phyloP scores from a whole-genome alignment of 2,113 vertebrate genomes.

The Neogale vison region DNA sequence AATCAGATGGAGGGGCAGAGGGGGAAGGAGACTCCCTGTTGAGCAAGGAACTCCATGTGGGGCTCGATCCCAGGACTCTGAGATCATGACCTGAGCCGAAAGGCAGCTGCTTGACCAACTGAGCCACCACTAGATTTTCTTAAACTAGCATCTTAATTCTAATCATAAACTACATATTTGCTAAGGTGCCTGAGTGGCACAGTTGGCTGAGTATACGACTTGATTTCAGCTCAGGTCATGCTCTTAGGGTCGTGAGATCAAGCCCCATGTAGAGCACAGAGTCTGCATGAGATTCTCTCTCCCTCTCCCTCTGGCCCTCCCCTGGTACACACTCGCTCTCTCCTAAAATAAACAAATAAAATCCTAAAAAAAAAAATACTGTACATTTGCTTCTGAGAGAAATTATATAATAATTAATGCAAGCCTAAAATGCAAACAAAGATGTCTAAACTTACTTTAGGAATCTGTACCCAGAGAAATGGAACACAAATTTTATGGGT shows the following conservation, averaged over 20 bases:
- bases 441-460: not conserved
- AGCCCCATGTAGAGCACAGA: not conserved
- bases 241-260: not conserved
- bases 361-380: not conserved
- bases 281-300: not conserved
- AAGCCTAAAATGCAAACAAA: not conserved
- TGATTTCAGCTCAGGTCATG: not conserved
- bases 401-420: not conserved
- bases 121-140: not conserved
- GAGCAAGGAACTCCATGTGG: not conserved
- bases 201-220: not conserved
- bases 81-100: too few relatives aligned
- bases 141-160: not conserved
- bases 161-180: not conserved
- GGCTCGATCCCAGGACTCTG: not conserved
- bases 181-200: not conserved
- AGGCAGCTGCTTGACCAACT: not conserved
- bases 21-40: not conserved
- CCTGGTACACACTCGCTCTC: rapidly evolving
- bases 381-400: not conserved
- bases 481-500: not conserved
- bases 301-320: not conserved
- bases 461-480: not conserved
- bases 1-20: not conserved
- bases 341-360: not conserved